Base-by-base conservation (phyloP, 2,797 vertebrate genomes). In the Pogonophryne albipinna region DNA sequence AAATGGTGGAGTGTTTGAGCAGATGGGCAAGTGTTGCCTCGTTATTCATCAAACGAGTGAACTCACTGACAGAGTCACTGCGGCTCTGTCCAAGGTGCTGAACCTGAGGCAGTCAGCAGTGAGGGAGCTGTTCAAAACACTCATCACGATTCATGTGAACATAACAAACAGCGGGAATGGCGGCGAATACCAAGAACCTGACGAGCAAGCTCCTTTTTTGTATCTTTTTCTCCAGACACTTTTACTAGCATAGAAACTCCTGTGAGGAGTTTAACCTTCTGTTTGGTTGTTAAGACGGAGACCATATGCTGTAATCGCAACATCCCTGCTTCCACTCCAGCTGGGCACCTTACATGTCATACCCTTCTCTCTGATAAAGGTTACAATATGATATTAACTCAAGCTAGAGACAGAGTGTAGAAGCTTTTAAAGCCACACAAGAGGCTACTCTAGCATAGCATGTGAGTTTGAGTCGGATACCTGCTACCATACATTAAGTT, bases 31-130 rank as follows among this genome's bases (percentile, higher is more conserved):
- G 71, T 70, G 76, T 63, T 76, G 58, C 57, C 66, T 75, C 67
- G 65, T 82, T 83, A 78, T 88, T 86, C 74, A 85, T 91, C 84
- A 87, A 84, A 77, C 50, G 17, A 7, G 41, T 84, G 82, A 79
- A 84, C 72, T 84, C 69, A 4, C 41, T 79, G 84, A 87, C 89
- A 78, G 78, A 65, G 78, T 81, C 56, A 46, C 46, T 2, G n/a
- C 42, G 23, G 16, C 79, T 80, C 79, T 75, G 74, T 87, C 86
- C 87, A 66, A 84, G 83, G 87, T 87, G 75, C 91, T 89, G 82
- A 88, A 85, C 86, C 78, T 6, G 60, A 78, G 65, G 56, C 74
- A 42, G 50, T 72, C 78, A 70, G 69, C 67, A 34, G 70, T 17
- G 52, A 75, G 74, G 64, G 59, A 80, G 76, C 72, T 58, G n/a